phyloP scores from a whole-genome alignment of 2,113 vertebrate species.

The Crotalus horridus region DNA sequence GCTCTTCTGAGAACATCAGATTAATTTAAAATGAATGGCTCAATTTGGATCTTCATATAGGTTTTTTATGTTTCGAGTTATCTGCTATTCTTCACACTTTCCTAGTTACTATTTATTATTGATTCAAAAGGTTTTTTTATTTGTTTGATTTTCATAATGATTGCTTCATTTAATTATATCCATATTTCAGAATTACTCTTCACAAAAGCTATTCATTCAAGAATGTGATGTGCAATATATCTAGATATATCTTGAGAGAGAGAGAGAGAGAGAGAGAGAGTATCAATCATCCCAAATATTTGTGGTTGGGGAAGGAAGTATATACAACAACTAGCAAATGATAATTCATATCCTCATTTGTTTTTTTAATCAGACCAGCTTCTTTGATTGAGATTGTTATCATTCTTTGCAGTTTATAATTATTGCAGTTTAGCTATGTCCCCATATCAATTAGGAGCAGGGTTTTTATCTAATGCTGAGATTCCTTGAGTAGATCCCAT shows the following conservation, averaged over 20 bases:
- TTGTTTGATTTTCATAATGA: not conserved
- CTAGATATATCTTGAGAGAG: not conserved
- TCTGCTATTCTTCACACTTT: constrained; percentile 11
- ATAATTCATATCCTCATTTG: not conserved
- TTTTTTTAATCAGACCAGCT: not conserved
- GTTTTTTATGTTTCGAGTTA: constrained; percentile 39
- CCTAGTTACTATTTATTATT: not conserved
- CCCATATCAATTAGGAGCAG: not conserved
- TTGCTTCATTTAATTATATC: not conserved
- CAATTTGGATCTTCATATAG: constrained; percentile 45
- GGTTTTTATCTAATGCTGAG: not conserved
- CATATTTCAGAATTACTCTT: constrained; percentile 8
- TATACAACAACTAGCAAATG: not conserved
- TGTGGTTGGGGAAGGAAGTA: not conserved
- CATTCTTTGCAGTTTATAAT: not conserved
- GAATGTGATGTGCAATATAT: not conserved
- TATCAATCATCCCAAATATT: not conserved
- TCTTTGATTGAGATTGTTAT: not conserved
- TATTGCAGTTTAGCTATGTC: not conserved
- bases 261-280: not conserved
- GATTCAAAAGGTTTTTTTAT: not conserved
- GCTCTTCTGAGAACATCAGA: constrained; percentile 37
- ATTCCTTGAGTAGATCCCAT: not conserved
- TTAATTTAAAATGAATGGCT: constrained; percentile 50
- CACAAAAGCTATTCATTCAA: not conserved